Percentiles rank a stretch among this genome's conserved stretches.
phyloP scores from a whole-genome alignment of 2,888 invertebrate genomes.

The Blastobasis lacticolella region DNA sequence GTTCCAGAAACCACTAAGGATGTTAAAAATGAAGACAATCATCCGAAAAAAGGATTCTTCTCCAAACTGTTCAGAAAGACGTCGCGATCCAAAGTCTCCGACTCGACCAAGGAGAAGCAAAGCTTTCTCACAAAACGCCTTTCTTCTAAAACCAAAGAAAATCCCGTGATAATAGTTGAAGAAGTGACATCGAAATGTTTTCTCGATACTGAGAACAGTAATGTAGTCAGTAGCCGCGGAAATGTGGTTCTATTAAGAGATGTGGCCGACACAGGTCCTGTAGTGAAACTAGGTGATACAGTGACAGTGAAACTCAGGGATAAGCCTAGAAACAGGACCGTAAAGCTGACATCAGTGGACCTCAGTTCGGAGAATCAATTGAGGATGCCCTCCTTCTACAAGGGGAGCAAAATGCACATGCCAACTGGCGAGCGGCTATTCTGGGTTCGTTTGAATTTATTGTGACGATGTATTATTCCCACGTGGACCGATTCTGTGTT shows the following conservation, averaged over 20 bases:
- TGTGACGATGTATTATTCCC: conserved; percentile 3
- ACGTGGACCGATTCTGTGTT: neutral
- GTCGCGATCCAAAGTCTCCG: conserved; percentile 51
- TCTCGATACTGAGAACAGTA: conserved; percentile 8
- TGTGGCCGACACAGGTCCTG: conserved; percentile 23
- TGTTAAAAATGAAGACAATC: conserved; percentile 12
- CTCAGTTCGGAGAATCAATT: conserved; percentile 36
- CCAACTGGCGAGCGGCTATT: conserved; percentile 54
- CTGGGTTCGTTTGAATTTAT: conserved; percentile 46
- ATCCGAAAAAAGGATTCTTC: conserved; percentile 33
- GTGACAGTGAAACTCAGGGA: conserved; percentile 4
- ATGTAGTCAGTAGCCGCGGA: conserved; percentile 24
- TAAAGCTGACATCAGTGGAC: conserved; percentile 31
- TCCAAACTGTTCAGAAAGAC: conserved; percentile 40
- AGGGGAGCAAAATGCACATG: conserved; percentile 57
- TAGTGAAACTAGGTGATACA: conserved; percentile 22
- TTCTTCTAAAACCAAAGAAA: conserved; percentile 31
- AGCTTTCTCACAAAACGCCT: conserved; percentile 48
- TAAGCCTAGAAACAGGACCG: neutral
- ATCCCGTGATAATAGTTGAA: conserved; percentile 4
- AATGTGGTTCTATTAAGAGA: conserved; percentile 28
- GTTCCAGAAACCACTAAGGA: neutral
- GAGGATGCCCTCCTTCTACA: conserved; percentile 37
- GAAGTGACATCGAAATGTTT: neutral
- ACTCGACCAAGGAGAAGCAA: conserved; percentile 46